Evolutionary conservation across 2,888 invertebrate genomes (phyloP).

Genomic region (Oithona nana): DNA sequence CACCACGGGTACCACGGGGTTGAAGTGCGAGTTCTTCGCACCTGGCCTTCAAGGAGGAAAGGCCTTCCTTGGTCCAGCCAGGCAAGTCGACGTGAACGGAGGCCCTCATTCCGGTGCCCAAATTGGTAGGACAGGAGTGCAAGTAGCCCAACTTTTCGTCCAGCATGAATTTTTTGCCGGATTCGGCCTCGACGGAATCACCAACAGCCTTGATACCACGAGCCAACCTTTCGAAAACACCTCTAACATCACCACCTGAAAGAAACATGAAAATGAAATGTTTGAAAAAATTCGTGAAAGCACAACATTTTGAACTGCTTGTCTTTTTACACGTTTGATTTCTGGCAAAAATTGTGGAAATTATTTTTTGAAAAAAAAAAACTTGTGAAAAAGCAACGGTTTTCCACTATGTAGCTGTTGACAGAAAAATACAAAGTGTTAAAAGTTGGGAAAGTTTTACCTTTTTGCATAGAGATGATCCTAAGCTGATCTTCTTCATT

Average conservation of each 20-base stretch:
- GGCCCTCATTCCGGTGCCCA: constrained; percentile 35
- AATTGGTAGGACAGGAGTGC: constrained; percentile 36
- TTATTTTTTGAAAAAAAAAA: too few species aligned
- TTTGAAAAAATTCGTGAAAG: too few species aligned
- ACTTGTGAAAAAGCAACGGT: too few species aligned
- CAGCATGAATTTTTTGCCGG: constrained; percentile 21
- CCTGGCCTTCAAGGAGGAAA: constrained; percentile 26
- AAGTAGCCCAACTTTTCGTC: constrained; percentile 33
- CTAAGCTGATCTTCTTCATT: constrained; percentile 19
- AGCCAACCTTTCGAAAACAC: constrained; percentile 23
- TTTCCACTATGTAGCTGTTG: too few species aligned
- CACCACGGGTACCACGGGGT: constrained; percentile 26
- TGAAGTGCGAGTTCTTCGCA: constrained; percentile 31
- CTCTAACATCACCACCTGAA: constrained; percentile 15
- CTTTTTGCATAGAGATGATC: constrained; percentile 19
- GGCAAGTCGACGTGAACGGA: constrained; percentile 35
- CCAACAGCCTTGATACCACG: constrained; percentile 26
- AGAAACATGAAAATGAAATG: too few species aligned
- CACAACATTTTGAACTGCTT: too few species aligned
- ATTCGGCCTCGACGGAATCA: constrained; percentile 17
- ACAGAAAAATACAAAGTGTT: too few species aligned
- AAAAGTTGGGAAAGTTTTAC: neutral
- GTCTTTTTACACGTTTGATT: too few species aligned
- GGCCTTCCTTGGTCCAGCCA: constrained; percentile 21
- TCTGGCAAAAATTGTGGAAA: too few species aligned